Evolutionary conservation across 2,113 vertebrate genomes (phyloP).

Genomic region (Geothlypis trichas): DNA sequence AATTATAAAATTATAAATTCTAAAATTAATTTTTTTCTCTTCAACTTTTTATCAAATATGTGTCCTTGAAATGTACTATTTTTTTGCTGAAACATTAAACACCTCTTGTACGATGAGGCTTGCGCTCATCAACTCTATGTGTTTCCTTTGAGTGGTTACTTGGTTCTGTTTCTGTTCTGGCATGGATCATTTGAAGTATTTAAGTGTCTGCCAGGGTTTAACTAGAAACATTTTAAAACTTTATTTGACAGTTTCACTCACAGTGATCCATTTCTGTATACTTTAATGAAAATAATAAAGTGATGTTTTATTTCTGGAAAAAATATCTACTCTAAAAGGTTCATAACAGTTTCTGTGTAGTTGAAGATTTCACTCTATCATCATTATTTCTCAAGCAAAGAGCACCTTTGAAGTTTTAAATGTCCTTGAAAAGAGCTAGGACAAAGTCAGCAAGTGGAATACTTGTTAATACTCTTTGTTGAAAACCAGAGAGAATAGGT

Average conservation of each 20-base stretch:
- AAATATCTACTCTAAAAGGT: neutral
- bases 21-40: neutral
- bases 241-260: neutral
- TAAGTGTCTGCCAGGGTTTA: neutral
- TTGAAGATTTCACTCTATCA: neutral
- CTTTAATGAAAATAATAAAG: neutral
- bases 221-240: neutral
- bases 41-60: neutral
- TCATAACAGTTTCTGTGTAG: neutral
- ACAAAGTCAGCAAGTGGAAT: neutral
- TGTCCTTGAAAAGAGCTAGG: neutral
- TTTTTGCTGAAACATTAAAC: neutral
- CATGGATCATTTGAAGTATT: neutral
- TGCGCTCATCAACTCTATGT: neutral
- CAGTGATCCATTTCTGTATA: neutral
- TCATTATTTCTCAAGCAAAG: neutral
- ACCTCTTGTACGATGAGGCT: neutral
- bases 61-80: neutral
- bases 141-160: neutral
- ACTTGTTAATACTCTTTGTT: neutral
- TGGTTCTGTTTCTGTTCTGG: neutral
- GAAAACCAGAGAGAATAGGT: neutral
- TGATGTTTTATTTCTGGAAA: neutral
- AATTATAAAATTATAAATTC: too few relatives aligned
- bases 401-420: neutral